These are phyloP conservation scores for Xenopus tropicalis DNA, from an alignment of 2,113 vertebrate species.

Conservation along the genomic window DNA sequence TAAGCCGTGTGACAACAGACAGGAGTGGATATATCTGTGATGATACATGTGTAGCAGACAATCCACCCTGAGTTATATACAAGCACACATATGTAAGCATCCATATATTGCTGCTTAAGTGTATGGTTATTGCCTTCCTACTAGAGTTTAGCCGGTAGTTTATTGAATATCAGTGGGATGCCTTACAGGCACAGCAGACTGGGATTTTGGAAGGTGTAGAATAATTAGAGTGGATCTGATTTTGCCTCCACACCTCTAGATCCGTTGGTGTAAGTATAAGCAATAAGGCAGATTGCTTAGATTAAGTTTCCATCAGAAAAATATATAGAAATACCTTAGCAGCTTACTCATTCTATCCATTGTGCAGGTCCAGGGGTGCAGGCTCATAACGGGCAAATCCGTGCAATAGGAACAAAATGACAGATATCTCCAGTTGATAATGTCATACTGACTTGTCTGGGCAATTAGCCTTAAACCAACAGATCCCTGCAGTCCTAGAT, in stretches of 20 bases:
- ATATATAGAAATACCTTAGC: no score
- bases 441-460: constrained; percentile 46
- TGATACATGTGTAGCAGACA: not conserved
- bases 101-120: not conserved
- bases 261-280: no score
- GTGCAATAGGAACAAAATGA: constrained; percentile 19
- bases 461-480: constrained; percentile 56
- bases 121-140: no score
- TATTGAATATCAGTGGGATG: no score
- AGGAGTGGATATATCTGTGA: not conserved
- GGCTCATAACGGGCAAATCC: not conserved
- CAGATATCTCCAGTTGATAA: constrained; percentile 18
- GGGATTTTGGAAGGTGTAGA: no score
- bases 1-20: no score
- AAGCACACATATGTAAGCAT: constrained; percentile 9
- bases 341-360: not conserved
- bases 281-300: no score
- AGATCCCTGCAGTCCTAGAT: constrained; percentile 52
- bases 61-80: not conserved
- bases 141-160: no score
- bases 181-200: no score
- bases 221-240: no score
- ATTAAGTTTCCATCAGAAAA: no score
- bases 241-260: no score
- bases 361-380: not conserved